Conservation (phyloP, 2,113 vertebrate species). For the Centropus unirufus region DNA sequence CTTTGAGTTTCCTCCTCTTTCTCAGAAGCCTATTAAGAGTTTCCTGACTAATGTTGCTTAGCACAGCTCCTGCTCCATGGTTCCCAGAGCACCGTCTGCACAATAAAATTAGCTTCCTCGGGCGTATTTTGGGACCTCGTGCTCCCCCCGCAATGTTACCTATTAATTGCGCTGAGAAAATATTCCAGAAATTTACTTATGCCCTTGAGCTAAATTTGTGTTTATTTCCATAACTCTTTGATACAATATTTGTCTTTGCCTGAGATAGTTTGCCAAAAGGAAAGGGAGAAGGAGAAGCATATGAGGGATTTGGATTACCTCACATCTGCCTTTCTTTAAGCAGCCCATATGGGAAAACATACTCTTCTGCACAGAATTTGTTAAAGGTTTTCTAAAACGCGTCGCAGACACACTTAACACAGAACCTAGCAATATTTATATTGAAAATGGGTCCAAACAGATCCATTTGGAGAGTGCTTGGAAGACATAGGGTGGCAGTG, state of each 20-base stretch:
- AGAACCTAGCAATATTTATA: slow-evolving; percentile 47
- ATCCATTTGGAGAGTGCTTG: slow-evolving; percentile 53
- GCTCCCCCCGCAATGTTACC: slow-evolving; percentile 13
- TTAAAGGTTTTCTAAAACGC: slow-evolving; percentile 40
- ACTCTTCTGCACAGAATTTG: slow-evolving; percentile 74
- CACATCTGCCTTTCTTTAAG: slow-evolving; percentile 74
- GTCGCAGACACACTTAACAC: slow-evolving; percentile 10
- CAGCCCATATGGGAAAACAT: slow-evolving; percentile 78
- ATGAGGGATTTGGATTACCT: slow-evolving; percentile 64
- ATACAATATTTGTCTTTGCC: slow-evolving; percentile 71
- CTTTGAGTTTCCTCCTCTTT: not conserved
- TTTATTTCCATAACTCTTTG: slow-evolving; percentile 67
- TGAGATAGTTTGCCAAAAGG: slow-evolving; percentile 70
- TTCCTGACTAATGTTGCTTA: slow-evolving; percentile 65
- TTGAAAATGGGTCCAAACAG: slow-evolving; percentile 64
- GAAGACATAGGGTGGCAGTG: slow-evolving; percentile 40
- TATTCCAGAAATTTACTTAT: slow-evolving; percentile 54
- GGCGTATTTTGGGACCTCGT: not conserved
- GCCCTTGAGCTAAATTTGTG: slow-evolving; percentile 73
- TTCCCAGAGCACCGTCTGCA: slow-evolving; percentile 56
- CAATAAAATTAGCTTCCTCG: slow-evolving; percentile 49
- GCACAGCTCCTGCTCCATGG: slow-evolving; percentile 23
- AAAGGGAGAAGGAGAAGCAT: slow-evolving; percentile 59
- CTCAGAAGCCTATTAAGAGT: slow-evolving; percentile 39
- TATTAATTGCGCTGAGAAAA: slow-evolving; percentile 50